phyloP scores from a whole-genome alignment of 2,888 invertebrate species.

The Smittia sp. region DNA sequence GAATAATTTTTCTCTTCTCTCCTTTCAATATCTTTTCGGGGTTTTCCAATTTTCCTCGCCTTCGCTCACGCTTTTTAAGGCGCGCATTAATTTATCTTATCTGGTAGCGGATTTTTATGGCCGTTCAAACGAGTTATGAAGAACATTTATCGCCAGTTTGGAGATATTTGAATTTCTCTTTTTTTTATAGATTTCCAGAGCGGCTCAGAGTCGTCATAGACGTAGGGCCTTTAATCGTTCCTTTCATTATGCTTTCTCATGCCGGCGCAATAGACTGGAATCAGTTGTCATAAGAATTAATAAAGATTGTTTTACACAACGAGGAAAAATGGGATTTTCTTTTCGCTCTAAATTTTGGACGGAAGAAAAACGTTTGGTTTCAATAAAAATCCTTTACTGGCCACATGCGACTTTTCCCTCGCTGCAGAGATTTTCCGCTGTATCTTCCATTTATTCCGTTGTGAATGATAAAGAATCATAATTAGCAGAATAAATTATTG shows the following conservation, averaged over 20 bases:
- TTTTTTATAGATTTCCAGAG: constrained; percentile 25
- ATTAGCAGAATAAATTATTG: constrained; percentile 37
- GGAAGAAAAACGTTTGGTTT: constrained; percentile 20
- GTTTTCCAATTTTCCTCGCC: background rate
- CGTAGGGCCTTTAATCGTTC: background rate
- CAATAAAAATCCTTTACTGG: constrained; percentile 34
- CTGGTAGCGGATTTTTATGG: constrained; percentile 35
- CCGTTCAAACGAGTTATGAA: constrained; percentile 30
- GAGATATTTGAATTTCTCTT: constrained; percentile 14
- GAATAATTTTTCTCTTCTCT: background rate
- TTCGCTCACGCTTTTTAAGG: constrained; percentile 4
- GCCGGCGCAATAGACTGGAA: constrained; percentile 9
- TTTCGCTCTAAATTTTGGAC: constrained; percentile 6
- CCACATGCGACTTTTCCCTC: constrained; percentile 32
- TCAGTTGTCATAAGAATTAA: constrained; percentile 38
- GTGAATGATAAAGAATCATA: constrained; percentile 28
- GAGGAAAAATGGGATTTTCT: background rate
- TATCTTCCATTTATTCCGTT: background rate
- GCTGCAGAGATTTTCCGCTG: background rate
- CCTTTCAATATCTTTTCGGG: background rate
- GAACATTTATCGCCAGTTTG: constrained; percentile 36
- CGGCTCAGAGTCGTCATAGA: background rate
- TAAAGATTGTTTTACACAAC: constrained; percentile 29
- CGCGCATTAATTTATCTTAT: constrained; percentile 40
- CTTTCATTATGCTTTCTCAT: constrained; percentile 35